Evolutionary conservation across 2,113 vertebrate species (phyloP), one percentile per base, ranked within the genome.

Genomic region (Tichodroma muraria): DNA sequence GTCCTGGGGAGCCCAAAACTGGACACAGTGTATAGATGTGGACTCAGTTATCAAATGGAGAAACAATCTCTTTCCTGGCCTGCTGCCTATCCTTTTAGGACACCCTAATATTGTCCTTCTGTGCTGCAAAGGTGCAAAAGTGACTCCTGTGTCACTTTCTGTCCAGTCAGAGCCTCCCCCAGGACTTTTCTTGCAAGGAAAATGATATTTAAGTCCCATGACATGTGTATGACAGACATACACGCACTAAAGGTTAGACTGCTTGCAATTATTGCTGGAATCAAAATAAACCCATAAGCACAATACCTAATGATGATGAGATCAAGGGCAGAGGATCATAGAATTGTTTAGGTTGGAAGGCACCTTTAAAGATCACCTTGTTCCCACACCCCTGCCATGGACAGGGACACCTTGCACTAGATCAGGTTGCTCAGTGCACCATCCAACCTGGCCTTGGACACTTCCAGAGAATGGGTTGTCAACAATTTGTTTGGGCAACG

Each of bases 201-300:
- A n/a, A 66, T 8, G 8, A 57, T 61, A 53, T 13, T 21, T 25
- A 72, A 52, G 37, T 68, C 45, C 31, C 5, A 6, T 3, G 4
- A n/a, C n/a, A n/a, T n/a, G n/a, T n/a, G n/a, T n/a, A n/a, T n/a
- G 44, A 85, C 85, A 81, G 60, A 45, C 11, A 31, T 1, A 15
- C 0, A 2, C 6, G 19, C 47, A 42, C 35, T 33, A 40, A 45
- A 23, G 6, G 11, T 47, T 17, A 40, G n/a, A 63, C 13, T 25
- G n/a, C 31, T 54, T 75, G 31, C 54, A 57, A 25, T 31, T 23
- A 45, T 22, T 33, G 24, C 12, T 79, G 30, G 40, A 71, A 53
- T 31, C 20, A 59, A 73, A 63, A 49, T 6, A 75, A 80, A 88
- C 22, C 37, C 42, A 28, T 9, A 44, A 66, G 30, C 11, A 16